phyloP scores from a whole-genome alignment of 2,888 invertebrate species.

The Corythucha ciliata region DNA sequence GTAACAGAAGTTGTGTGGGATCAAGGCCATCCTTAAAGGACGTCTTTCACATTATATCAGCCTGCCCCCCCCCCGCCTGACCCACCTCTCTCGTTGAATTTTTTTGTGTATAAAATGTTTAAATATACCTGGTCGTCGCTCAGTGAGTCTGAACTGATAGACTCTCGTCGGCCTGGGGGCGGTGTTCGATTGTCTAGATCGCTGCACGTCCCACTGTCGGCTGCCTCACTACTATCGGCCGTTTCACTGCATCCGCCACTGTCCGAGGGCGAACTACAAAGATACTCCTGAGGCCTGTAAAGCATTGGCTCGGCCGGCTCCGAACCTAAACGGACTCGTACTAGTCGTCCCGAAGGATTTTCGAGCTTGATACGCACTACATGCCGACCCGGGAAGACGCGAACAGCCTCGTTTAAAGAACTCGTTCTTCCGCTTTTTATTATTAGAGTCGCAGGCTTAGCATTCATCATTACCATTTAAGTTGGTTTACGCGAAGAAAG shows the following conservation, averaged over 20 bases:
- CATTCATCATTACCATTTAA: constrained; percentile 20
- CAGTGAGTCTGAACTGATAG: constrained; percentile 71
- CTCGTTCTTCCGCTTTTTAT: constrained; percentile 22
- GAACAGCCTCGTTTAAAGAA: neutral
- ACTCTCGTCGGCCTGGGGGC: constrained; percentile 47
- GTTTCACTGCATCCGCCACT: constrained; percentile 57
- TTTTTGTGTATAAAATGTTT: too few relatives aligned
- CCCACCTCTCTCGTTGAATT: too few relatives aligned
- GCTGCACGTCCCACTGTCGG: constrained; percentile 78
- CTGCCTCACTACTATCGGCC: constrained; percentile 70
- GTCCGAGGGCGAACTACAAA: neutral
- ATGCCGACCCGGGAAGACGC: constrained; percentile 13
- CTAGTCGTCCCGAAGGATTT: neutral
- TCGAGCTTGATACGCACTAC: constrained; percentile 20
- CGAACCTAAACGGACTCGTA: too few relatives aligned
- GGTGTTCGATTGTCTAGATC: constrained; percentile 64
- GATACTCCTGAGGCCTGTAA: constrained; percentile 20
- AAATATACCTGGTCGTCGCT: constrained; percentile 69
- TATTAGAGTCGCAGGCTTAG: constrained; percentile 15
- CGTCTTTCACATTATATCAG: too few relatives aligned
- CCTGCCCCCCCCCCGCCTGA: too few relatives aligned
- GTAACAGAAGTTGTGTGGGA: too few relatives aligned
- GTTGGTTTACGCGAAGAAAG: too few relatives aligned
- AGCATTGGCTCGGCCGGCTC: constrained; percentile 7
- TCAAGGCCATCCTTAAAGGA: too few relatives aligned